phyloP scores from a whole-genome alignment of 2,113 vertebrate species.

The Zosterops hypoxanthus region DNA sequence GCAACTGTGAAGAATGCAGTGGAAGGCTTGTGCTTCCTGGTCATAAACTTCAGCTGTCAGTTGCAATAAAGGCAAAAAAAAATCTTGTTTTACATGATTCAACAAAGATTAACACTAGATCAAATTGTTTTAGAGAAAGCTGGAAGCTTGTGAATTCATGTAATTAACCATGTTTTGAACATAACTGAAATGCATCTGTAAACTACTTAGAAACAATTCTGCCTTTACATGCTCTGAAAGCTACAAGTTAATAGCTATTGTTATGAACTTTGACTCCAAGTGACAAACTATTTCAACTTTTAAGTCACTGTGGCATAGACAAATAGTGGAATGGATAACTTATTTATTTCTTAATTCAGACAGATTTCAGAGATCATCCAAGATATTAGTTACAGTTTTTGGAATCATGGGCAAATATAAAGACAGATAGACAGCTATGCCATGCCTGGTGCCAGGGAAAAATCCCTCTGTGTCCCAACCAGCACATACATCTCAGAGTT shows the following conservation, averaged over 20 bases:
- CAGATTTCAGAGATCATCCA: not conserved
- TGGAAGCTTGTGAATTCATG: not conserved
- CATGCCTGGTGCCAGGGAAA: not conserved
- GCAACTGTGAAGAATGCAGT: not conserved
- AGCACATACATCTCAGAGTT: not conserved
- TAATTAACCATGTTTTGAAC: not conserved
- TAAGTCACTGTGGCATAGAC: not conserved
- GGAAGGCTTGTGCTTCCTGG: not conserved
- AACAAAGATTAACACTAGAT: not conserved
- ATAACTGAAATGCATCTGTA: not conserved
- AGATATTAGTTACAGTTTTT: not conserved
- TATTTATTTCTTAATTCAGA: not conserved
- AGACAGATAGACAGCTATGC: not conserved
- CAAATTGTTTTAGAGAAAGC: not conserved
- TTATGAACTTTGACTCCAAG: not conserved
- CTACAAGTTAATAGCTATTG: not conserved
- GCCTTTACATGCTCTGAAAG: not conserved
- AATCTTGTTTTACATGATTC: not conserved
- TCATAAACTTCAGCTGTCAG: accelerated
- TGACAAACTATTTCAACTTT: not conserved
- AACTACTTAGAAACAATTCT: not conserved
- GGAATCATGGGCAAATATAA: not conserved
- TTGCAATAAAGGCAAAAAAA: not conserved
- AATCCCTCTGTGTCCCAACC: not conserved
- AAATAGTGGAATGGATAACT: not conserved